Evolutionary conservation across 2,888 invertebrate species (phyloP).

Genomic region (Troglohyphantes excavatus): DNA sequence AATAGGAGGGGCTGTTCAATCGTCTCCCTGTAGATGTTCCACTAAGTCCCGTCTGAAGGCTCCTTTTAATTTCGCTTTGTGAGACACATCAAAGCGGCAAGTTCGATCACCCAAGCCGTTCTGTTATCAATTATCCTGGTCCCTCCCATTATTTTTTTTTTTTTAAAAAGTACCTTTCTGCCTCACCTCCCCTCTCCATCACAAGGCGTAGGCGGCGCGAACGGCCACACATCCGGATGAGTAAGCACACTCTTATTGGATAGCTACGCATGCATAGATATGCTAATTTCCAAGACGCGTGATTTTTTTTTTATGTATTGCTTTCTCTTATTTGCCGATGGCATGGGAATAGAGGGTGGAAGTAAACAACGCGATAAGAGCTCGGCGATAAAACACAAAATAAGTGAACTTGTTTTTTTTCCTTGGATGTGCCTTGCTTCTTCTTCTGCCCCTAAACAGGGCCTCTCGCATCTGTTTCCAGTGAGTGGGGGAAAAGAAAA

Average conservation of each 20-base stretch:
- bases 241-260: constrained; percentile 61
- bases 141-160: constrained; percentile 50
- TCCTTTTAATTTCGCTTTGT: background rate
- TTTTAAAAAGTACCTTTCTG: constrained; percentile 10
- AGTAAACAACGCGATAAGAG: constrained; percentile 63
- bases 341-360: constrained; percentile 13
- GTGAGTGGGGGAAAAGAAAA: no score
- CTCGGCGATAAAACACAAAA: constrained; percentile 28
- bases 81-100: background rate
- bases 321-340: background rate
- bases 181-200: constrained; percentile 9
- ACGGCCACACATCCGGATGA: constrained; percentile 50
- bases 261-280: constrained; percentile 61
- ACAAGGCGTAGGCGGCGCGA: constrained; percentile 56
- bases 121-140: constrained; percentile 45
- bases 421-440: background rate
- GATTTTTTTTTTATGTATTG: constrained; percentile 22
- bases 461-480: constrained; percentile 72
- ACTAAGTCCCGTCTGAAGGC: background rate
- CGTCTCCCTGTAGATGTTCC: no score
- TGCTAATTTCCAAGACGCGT: constrained; percentile 47
- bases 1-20: no score
- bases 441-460: constrained; percentile 38
- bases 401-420: constrained; percentile 49
- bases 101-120: background rate